A percentile compares a stretch with the other conserved stretches of the same genome.
phyloP scores from a whole-genome alignment of 2,797 vertebrate genomes.

The Zenarchopterus dispar region DNA sequence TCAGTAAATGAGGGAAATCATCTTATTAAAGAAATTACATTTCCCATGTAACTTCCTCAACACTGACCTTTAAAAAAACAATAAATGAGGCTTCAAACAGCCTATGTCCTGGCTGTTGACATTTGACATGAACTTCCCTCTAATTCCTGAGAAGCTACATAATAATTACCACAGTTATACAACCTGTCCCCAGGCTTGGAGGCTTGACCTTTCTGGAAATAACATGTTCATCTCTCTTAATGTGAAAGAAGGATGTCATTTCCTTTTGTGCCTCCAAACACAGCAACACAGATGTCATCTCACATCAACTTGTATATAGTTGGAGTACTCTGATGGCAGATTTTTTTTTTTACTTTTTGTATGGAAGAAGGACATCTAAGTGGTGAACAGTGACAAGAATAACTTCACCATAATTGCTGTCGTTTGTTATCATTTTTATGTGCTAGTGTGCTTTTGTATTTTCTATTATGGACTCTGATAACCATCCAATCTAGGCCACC shows the following conservation, averaged over 20 bases:
- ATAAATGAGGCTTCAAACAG: slow-evolving; percentile 35
- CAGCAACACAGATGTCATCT: slow-evolving; percentile 38
- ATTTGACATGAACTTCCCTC: slow-evolving; percentile 65
- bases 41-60: slow-evolving; percentile 23
- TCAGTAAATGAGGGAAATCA: slow-evolving; percentile 1
- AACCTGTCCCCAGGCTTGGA: slow-evolving; percentile 57
- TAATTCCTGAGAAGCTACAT: slow-evolving; percentile 67
- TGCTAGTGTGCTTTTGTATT: neutral
- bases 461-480: slow-evolving; percentile 4
- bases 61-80: slow-evolving; percentile 49
- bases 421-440: neutral
- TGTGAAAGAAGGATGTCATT: slow-evolving; percentile 65
- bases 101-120: slow-evolving; percentile 44
- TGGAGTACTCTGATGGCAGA: slow-evolving; percentile 15
- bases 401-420: neutral
- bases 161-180: slow-evolving; percentile 72
- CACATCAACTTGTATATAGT: slow-evolving; percentile 9
- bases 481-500: neutral
- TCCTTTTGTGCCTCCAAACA: slow-evolving; percentile 45
- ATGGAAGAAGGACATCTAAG: slow-evolving; percentile 1
- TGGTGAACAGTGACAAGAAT: slow-evolving; percentile 1
- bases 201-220: slow-evolving; percentile 72
- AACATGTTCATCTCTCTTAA: slow-evolving; percentile 65
- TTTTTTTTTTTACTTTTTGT: neutral
- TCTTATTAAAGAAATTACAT: slow-evolving; percentile 12